Percentiles rank a stretch among this genome's conserved stretches.
Conservation (phyloP, 2,113 vertebrate genomes). For the Grammomys dolichurus region DNA sequence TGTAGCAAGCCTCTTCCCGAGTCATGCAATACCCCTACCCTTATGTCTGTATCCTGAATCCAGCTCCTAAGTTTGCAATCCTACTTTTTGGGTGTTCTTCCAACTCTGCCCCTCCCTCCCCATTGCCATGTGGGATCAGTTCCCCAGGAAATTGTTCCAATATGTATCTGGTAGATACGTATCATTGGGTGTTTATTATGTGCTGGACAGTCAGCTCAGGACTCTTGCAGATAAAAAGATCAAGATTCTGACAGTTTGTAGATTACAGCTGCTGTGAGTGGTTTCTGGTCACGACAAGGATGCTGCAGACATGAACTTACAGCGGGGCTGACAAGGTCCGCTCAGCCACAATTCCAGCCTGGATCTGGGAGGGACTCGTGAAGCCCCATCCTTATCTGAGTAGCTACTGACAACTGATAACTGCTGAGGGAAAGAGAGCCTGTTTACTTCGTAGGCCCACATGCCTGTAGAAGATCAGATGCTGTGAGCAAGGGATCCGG, state of each 20-base stretch:
- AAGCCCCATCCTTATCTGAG: neutral
- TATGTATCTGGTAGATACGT: neutral
- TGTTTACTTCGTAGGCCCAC: neutral
- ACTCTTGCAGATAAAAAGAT: neutral
- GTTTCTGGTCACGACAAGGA: neutral
- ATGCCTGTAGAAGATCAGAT: neutral
- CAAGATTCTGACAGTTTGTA: neutral
- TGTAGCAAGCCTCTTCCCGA: neutral
- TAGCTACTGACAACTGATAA: neutral
- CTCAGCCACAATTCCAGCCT: neutral
- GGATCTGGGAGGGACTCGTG: neutral
- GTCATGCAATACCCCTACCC: neutral
- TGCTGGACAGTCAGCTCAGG: neutral
- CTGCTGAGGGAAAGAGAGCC: neutral
- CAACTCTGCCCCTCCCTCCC: neutral
- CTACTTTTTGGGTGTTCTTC: neutral
- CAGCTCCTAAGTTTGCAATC: neutral
- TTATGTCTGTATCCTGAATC: neutral
- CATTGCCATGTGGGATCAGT: neutral
- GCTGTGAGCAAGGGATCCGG: no score
- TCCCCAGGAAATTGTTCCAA: neutral
- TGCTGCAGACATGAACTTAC: neutral
- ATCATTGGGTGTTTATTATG: neutral
- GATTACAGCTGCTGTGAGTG: neutral
- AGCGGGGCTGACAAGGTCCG: accelerated